Conservation (phyloP, 2,888 invertebrate species). For the Maniola hyperantus region DNA sequence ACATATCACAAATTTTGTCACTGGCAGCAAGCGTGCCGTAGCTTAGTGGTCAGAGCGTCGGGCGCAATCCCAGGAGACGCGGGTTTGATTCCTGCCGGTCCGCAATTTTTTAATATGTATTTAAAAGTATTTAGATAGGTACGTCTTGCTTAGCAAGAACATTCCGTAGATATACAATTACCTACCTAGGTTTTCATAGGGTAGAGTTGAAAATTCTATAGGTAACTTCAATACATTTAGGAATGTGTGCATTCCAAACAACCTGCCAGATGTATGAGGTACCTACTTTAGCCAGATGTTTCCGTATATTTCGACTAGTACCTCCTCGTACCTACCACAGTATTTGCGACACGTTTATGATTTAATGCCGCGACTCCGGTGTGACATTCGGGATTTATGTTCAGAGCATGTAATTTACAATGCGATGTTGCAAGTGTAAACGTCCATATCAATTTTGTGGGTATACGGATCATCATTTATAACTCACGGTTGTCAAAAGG, state of each 20-base stretch:
- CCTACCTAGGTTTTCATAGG: too few species aligned
- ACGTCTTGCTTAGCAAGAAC: too few species aligned
- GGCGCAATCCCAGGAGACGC: too few species aligned
- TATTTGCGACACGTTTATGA: conserved; percentile 19
- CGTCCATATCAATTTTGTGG: conserved; percentile 59
- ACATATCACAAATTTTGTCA: too few species aligned
- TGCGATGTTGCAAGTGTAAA: conserved; percentile 54
- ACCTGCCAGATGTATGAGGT: conserved; percentile 6
- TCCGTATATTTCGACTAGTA: conserved; percentile 7
- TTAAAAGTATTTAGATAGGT: too few species aligned
- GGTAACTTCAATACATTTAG: neutral
- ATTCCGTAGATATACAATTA: too few species aligned
- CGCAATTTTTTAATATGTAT: too few species aligned
- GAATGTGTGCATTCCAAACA: neutral
- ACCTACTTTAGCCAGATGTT: neutral
- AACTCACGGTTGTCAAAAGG: conserved; percentile 42
- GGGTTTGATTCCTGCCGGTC: too few species aligned
- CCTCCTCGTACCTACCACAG: neutral
- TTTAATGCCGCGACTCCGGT: conserved; percentile 34
- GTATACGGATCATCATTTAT: conserved; percentile 62
- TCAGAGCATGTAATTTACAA: conserved; percentile 44
- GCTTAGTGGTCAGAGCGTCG: too few species aligned
- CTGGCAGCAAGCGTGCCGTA: too few species aligned
- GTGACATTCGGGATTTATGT: conserved; percentile 55
- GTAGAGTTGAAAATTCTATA: too few species aligned